These are phyloP conservation scores for Malacoraja senta DNA, from an alignment of 2,797 vertebrate genomes.

Conservation along the genomic window DNA sequence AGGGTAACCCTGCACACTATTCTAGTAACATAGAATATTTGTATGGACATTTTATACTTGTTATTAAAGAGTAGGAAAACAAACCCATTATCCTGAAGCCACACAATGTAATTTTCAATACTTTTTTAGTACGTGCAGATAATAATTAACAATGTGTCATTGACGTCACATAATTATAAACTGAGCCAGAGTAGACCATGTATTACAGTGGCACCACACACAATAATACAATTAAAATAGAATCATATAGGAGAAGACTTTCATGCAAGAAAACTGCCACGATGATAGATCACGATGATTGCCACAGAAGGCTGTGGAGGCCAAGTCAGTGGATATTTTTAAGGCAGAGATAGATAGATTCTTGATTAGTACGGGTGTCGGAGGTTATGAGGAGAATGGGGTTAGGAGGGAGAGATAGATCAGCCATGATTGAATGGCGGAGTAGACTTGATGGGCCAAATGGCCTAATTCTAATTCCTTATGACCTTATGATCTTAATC, in stretches of 20 bases:
- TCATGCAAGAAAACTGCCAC: not conserved
- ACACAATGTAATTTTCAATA: not conserved
- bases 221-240: conserved; percentile 4
- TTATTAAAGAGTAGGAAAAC: not conserved
- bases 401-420: too few relatives aligned
- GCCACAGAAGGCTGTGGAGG: too few relatives aligned
- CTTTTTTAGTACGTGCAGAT: not conserved
- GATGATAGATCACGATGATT: not conserved
- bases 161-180: conserved; percentile 17
- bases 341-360: too few relatives aligned
- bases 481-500: not conserved
- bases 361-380: too few relatives aligned
- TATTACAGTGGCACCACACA: not conserved
- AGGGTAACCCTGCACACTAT: not conserved
- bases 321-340: too few relatives aligned
- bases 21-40: not conserved
- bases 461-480: too few relatives aligned
- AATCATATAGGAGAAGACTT: not conserved
- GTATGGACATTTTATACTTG: too few relatives aligned
- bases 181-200: not conserved
- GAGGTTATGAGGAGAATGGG: too few relatives aligned
- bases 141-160: not conserved
- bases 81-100: not conserved
- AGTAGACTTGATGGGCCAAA: too few relatives aligned
- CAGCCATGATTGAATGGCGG: too few relatives aligned